Evolutionary conservation across 2,797 vertebrate species (phyloP), one percentile per base, ranked within the genome.

Genomic region (Coreius guichenoti): DNA sequence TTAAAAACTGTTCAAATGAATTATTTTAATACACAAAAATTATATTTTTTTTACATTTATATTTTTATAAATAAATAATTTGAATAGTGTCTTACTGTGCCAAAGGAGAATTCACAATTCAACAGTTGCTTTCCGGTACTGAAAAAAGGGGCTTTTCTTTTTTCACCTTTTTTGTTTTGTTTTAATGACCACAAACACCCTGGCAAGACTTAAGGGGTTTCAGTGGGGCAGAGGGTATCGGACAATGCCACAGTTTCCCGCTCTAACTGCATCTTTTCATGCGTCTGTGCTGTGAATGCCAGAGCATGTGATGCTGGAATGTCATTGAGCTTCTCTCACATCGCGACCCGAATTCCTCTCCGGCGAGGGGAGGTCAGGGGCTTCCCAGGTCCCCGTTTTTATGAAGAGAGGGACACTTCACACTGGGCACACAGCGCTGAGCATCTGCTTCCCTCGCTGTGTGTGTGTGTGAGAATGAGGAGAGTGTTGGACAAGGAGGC

Each of bases 261-360:
- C 91, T 90, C 80, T 8, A 81, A 85, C 84, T 70, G 82, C 69
- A 86, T 83, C 81, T 86, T 86, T 81, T 91, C 54, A 89, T 29
- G 69, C 39, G 67, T 63, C 43, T 87, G 33, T 85, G 51, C 33
- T 80, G 86, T 51, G 90, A 91, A 86, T 87, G 88, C 90, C 1
- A 69, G 86, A 90, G 91, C 82, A 91, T 79, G 88, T 90, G 89
- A 88, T 80, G 21, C 86, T 69, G 93, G 93, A 93, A 93, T 90
- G 93, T 90, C 86, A 86, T 89, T 90, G 91, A 93, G 91, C 82
- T 43, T 33, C 81, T 72, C 79, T 79, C 87, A 83, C 86, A 91
- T 89, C 83, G 86, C 89, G 89, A 88, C 87, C 51, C 63, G 86
- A 82, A 88, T 87, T 85, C 81, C 73, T 77, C 39, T 70, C 36